These are phyloP conservation scores for Pyrrhopygopsis socrates DNA, from an alignment of 2,888 invertebrate species.

Conservation along the genomic window DNA sequence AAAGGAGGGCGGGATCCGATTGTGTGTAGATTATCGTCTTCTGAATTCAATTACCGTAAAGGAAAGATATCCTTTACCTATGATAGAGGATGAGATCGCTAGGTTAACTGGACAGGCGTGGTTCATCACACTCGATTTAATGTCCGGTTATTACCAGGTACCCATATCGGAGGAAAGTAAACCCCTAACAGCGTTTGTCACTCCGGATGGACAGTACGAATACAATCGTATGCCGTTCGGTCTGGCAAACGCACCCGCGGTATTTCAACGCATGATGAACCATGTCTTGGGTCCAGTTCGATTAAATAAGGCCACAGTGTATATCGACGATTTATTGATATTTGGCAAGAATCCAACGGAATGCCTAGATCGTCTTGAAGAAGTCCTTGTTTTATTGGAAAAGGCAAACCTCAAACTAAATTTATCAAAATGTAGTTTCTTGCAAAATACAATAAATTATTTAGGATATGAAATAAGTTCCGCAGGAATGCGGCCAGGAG, in stretches of 20 bases:
- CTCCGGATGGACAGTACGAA: neutral
- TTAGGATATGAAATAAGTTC: neutral
- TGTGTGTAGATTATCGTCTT: slow-evolving; percentile 78
- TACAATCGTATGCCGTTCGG: slow-evolving; percentile 44
- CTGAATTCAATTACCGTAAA: slow-evolving; percentile 80
- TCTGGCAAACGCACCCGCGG: neutral
- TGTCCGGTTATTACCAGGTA: slow-evolving; percentile 79
- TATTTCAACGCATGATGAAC: slow-evolving; percentile 5
- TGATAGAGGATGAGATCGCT: slow-evolving; percentile 79
- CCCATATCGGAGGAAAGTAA: slow-evolving; percentile 41
- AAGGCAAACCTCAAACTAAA: neutral
- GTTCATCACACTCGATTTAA: slow-evolving; percentile 65
- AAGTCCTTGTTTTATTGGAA: neutral
- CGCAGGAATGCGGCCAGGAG: neutral
- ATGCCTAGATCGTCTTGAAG: neutral
- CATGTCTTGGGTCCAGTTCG: neutral
- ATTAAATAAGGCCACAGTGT: slow-evolving; percentile 41
- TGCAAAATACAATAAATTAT: neutral
- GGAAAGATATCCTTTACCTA: slow-evolving; percentile 78
- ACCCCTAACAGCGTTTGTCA: neutral
- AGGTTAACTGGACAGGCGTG: slow-evolving; percentile 67
- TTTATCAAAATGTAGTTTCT: neutral
- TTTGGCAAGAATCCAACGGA: neutral
- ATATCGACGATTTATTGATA: slow-evolving; percentile 35
- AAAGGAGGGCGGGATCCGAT: neutral